Evolutionary conservation across 2,888 invertebrate genomes (phyloP).

Genomic region (Gari tellinella): DNA sequence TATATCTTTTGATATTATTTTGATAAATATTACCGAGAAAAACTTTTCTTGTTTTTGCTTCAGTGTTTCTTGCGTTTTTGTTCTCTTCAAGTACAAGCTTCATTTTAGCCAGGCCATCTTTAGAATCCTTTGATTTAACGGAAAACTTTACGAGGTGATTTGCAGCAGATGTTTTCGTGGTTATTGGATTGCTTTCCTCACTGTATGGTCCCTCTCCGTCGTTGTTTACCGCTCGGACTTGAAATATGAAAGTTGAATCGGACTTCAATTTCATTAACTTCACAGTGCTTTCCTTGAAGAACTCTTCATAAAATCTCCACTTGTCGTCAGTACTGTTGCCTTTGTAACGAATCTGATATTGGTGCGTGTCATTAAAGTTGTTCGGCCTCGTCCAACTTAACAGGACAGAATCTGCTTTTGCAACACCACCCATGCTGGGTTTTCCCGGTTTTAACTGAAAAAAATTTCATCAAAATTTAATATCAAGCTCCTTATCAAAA

Average conservation of each 20-base stretch:
- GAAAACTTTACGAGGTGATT: neutral
- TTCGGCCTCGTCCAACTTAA: too few relatives aligned
- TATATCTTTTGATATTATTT: too few relatives aligned
- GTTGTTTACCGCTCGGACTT: constrained; percentile 18
- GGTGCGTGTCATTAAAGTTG: too few relatives aligned
- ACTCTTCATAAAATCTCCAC: constrained; percentile 5
- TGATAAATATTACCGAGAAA: neutral
- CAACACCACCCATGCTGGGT: too few relatives aligned
- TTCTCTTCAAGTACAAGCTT: neutral
- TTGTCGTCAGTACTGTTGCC: neutral
- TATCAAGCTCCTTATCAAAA: too few relatives aligned
- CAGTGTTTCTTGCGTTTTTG: neutral
- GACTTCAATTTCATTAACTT: constrained; percentile 3
- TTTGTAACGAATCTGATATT: constrained; percentile 18
- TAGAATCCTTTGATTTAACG: neutral
- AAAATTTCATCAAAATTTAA: too few relatives aligned
- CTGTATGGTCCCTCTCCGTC: constrained; percentile 14
- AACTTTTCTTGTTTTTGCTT: constrained; percentile 8
- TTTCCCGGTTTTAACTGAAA: too few relatives aligned
- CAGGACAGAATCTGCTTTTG: too few relatives aligned
- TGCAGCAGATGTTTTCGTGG: constrained; percentile 12
- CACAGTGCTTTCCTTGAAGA: neutral
- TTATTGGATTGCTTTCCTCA: constrained; percentile 12
- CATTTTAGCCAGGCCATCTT: neutral
- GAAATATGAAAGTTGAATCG: constrained; percentile 17